Percentiles rank a stretch among this genome's conserved stretches.
phyloP scores from a whole-genome alignment of 2,888 invertebrate genomes.

The Protophormia terraenovae region DNA sequence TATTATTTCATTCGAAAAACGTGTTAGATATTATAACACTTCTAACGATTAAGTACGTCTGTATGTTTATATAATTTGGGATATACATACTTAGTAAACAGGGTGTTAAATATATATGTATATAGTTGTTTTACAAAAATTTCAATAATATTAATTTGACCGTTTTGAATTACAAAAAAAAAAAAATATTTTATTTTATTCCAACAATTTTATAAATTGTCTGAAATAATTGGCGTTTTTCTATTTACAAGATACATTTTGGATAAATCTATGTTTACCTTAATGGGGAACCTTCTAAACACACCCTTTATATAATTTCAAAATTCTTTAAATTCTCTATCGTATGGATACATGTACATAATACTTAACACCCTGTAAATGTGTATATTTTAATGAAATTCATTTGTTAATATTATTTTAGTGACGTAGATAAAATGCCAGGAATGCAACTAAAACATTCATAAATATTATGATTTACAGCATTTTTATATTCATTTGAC shows the following conservation, averaged over 20 bases:
- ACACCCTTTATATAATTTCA: not conserved
- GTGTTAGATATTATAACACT: conserved; percentile 38
- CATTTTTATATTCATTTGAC: conserved; percentile 1
- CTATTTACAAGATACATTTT: no score
- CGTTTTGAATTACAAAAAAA: no score
- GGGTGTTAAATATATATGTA: not conserved
- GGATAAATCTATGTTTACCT: no score
- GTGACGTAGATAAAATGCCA: conserved; percentile 23
- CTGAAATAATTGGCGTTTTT: no score
- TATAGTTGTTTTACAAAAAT: not conserved
- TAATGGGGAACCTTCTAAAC: no score
- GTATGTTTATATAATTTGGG: not conserved
- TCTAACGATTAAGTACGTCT: conserved; percentile 5
- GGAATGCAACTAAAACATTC: conserved; percentile 32
- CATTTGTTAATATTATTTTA: conserved; percentile 13
- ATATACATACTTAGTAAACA: not conserved
- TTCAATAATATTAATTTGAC: not conserved
- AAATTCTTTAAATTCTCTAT: no score
- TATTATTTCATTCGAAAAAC: conserved; percentile 45
- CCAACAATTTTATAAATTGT: no score
- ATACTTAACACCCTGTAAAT: not conserved
- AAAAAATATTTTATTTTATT: no score
- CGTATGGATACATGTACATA: no score
- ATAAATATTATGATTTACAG: conserved; percentile 53
- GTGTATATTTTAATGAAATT: not conserved